Evolutionary conservation across 2,888 invertebrate genomes (phyloP), one percentile per base, ranked within the genome.

Genomic region (Nomada flava): DNA sequence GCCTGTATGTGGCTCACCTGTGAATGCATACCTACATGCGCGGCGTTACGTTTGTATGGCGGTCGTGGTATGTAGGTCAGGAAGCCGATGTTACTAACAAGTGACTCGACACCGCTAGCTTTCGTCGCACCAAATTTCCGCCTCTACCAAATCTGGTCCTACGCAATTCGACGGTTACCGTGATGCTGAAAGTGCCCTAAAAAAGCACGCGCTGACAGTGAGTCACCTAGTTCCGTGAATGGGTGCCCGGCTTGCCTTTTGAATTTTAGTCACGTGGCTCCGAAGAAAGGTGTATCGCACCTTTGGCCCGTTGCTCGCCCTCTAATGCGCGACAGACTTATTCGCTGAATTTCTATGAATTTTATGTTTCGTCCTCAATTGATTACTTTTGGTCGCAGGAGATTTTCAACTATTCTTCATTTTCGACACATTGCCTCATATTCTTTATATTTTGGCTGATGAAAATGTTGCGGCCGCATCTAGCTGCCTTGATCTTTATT

Each of bases 31-130:
- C 47, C 47, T 47, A 47, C 47, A 15, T 47, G 15, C 69, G 69
- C 73, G 68, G 65, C 78, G 76, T 86, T 80, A 82, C 84, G 76
- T 84, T 82, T 78, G 87, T 83, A 86, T 86, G 88, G 87, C 84
- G 88, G 87, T 84, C 89, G 88, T 88, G 92, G 91, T 92, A 92
- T 92, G 92, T 92, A 86, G 92, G 92, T 92, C 92, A 92, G 89
- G 91, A 92, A 91, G 91, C 88, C 92, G 90, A 90, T 91, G 89
- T 89, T 88, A 88, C 87, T 88, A 90, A 90, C 91, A 87, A 89
- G 87, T 87, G 89, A 89, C 89, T 89, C 88, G 85, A 79, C 81
- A 86, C 86, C 83, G 82, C 84, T 86, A 85, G 84, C 87, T 90
- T 88, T 91, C 89, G 74, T 88, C 85, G 79, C 62, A 82, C 82